Evolutionary conservation across 2,113 vertebrate genomes (phyloP).

Genomic region (Siniperca chuatsi): DNA sequence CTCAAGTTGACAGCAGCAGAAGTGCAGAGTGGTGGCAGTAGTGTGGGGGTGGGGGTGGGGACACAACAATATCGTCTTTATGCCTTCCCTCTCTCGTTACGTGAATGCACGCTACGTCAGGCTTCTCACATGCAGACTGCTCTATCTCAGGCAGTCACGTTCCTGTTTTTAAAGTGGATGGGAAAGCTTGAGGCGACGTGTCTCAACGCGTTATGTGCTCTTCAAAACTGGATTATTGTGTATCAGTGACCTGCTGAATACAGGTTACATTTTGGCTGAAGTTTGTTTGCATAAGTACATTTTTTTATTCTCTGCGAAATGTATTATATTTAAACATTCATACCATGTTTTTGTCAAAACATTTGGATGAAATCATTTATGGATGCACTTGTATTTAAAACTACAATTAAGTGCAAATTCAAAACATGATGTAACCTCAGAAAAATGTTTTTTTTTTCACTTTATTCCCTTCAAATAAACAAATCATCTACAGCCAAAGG

Average conservation of each 20-base stretch:
- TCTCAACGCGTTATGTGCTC: slow-evolving; percentile 4
- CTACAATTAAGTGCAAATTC: too few relatives aligned
- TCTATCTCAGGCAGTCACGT: slow-evolving; percentile 47
- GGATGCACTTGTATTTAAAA: too few relatives aligned
- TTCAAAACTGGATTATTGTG: neutral
- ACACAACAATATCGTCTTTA: slow-evolving; percentile 61
- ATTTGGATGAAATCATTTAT: neutral
- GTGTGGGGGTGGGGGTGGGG: neutral
- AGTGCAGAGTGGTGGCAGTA: slow-evolving; percentile 38
- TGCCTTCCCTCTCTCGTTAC: slow-evolving; percentile 19
- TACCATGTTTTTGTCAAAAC: neutral
- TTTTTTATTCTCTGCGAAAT: neutral
- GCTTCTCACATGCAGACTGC: slow-evolving; percentile 40
- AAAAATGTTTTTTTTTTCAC: neutral
- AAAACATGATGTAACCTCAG: neutral
- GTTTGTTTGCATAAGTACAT: neutral
- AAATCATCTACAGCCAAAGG: neutral
- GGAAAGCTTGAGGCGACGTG: slow-evolving; percentile 20
- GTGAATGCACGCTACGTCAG: slow-evolving; percentile 24
- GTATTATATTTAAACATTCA: neutral
- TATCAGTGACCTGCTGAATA: neutral
- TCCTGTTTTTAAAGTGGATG: slow-evolving; percentile 31
- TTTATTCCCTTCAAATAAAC: neutral
- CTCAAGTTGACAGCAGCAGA: slow-evolving; percentile 62
- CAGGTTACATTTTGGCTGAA: neutral